Evolutionary conservation across 2,797 vertebrate genomes (phyloP).

Genomic region (Garrulus glandarius): DNA sequence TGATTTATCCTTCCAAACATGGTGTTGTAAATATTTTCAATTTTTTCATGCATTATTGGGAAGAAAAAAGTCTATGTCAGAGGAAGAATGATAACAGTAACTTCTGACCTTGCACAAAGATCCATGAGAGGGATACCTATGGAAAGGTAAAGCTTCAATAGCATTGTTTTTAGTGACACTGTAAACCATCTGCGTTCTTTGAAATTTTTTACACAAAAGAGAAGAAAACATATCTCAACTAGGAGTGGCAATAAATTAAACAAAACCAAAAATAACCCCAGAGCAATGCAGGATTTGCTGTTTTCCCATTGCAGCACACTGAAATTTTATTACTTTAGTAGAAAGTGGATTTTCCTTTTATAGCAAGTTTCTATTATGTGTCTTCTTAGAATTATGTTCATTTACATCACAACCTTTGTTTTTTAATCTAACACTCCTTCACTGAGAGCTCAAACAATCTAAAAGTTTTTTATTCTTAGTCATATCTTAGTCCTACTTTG

Average conservation of each 20-base stretch:
- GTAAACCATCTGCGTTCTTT: background rate
- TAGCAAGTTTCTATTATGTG: background rate
- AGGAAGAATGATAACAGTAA: background rate
- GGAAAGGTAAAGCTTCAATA: background rate
- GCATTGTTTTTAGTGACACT: background rate
- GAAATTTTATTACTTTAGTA: background rate
- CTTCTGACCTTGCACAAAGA: background rate
- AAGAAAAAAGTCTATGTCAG: background rate
- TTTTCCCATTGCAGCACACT: background rate
- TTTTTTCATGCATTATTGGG: background rate
- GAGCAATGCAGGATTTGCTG: background rate
- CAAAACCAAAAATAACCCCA: background rate
- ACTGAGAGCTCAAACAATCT: background rate
- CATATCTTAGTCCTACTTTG: background rate
- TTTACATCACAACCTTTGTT: background rate
- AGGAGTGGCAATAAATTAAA: background rate
- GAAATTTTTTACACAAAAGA: background rate
- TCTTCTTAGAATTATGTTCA: background rate
- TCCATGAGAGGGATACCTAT: background rate
- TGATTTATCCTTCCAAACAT: background rate
- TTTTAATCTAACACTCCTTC: constrained; percentile 24
- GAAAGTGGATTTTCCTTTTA: background rate
- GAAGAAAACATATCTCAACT: background rate
- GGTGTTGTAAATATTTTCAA: background rate
- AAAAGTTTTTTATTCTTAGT: background rate